phyloP scores from a whole-genome alignment of 2,888 invertebrate genomes.

The Campoplex capitator region DNA sequence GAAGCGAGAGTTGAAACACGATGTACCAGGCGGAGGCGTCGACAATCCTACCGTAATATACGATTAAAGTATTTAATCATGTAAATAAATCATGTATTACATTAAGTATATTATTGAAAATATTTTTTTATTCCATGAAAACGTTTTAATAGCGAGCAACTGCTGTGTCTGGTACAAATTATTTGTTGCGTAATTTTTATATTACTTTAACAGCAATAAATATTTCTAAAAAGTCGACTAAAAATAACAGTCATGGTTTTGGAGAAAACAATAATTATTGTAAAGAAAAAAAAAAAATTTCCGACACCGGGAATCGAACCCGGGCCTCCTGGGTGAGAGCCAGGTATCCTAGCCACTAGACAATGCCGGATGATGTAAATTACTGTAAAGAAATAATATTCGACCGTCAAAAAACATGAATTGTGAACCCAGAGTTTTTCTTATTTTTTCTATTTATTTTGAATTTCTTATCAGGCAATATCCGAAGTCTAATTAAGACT shows the following conservation, averaged over 20 bases:
- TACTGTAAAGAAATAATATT: not conserved
- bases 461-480: not conserved
- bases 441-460: not conserved
- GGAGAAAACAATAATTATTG: not conserved
- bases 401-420: not conserved
- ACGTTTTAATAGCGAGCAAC: not conserved
- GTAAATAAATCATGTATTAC: not conserved
- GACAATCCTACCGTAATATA: conserved; percentile 35
- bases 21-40: conserved; percentile 20
- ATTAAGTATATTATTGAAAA: not conserved
- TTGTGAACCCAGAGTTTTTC: not conserved
- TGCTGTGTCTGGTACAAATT: not conserved
- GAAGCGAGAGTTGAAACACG: conserved; percentile 11
- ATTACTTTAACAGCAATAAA: not conserved
- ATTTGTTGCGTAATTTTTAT: not conserved
- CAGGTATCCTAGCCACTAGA: conserved; percentile 88
- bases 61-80: not conserved
- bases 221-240: not conserved
- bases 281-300: conserved; percentile 79
- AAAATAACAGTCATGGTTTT: not conserved
- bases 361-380: conserved; percentile 84
- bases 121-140: not conserved
- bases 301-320: conserved; percentile 88
- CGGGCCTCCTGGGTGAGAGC: conserved; percentile 88
- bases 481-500: too few relatives aligned